These are phyloP conservation scores for Polydrusus pterygomalis DNA, from an alignment of 2,888 invertebrate species.

Conservation along the genomic window DNA sequence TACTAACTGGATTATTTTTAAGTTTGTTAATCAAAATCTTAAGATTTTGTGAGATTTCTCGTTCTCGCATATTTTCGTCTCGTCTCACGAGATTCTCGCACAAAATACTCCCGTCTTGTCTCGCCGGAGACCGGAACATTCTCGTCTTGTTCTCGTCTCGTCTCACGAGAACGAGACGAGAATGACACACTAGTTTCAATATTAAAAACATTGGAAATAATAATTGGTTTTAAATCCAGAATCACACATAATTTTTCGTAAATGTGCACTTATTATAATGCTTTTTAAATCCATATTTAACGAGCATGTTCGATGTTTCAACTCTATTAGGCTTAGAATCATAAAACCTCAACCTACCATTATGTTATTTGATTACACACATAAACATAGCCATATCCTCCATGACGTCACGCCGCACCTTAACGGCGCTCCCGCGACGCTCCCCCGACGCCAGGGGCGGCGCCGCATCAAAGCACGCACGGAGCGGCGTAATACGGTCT, in stretches of 20 bases:
- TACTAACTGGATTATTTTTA: no score
- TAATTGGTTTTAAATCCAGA: neutral
- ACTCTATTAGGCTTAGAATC: neutral
- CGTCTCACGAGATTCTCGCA: no score
- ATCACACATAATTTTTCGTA: neutral
- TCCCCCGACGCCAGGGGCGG: slow-evolving; percentile 36
- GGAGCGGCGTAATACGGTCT: slow-evolving; percentile 27
- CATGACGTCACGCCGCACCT: slow-evolving; percentile 40
- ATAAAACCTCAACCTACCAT: slow-evolving; percentile 19
- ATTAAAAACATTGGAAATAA: no score
- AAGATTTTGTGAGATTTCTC: no score
- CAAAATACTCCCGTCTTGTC: no score
- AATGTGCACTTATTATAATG: neutral
- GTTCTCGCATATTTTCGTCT: no score
- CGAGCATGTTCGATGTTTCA: neutral
- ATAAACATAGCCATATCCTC: slow-evolving; percentile 16
- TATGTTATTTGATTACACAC: slow-evolving; percentile 34
- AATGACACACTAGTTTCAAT: no score
- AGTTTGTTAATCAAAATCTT: no score
- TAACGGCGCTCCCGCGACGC: slow-evolving; percentile 38
- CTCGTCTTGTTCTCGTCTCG: no score
- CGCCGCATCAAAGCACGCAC: slow-evolving; percentile 43
- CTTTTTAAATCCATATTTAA: neutral
- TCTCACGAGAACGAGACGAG: no score
- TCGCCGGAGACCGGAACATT: no score